Evolutionary conservation across 2,888 invertebrate genomes (phyloP).

Genomic region (Arrhopalites spinosus): DNA sequence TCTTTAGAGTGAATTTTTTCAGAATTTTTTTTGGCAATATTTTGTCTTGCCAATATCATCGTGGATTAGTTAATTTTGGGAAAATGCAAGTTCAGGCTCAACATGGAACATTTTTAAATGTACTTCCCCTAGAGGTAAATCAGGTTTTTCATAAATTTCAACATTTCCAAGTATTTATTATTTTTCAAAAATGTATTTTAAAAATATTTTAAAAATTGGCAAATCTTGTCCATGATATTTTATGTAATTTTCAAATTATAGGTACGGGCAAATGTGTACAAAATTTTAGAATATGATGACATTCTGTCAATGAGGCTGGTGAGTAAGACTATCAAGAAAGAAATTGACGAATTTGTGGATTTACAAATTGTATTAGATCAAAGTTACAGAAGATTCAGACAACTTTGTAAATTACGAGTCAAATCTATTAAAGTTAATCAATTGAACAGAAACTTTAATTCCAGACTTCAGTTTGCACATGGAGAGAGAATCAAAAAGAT

Average conservation of each 20-base stretch:
- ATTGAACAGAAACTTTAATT: slow-evolving; percentile 34
- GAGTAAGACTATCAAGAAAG: slow-evolving; percentile 39
- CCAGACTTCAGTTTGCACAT: slow-evolving; percentile 19
- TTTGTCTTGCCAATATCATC: too few species aligned
- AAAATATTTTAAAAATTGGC: neutral
- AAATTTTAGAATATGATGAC: slow-evolving; percentile 37
- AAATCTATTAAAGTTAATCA: slow-evolving; percentile 41
- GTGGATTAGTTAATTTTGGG: too few species aligned
- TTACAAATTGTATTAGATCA: slow-evolving; percentile 49
- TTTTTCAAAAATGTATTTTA: neutral
- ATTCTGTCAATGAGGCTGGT: slow-evolving; percentile 40
- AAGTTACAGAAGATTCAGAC: slow-evolving; percentile 38
- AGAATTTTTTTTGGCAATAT: too few species aligned
- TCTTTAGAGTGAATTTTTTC: too few species aligned
- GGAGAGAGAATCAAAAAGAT: slow-evolving; percentile 45
- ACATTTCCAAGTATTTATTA: neutral
- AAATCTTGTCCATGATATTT: neutral
- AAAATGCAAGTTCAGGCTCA: too few species aligned
- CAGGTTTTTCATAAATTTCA: neutral
- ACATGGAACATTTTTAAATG: neutral
- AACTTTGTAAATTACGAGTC: slow-evolving; percentile 40
- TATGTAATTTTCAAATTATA: slow-evolving; percentile 6
- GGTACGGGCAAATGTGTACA: slow-evolving; percentile 46
- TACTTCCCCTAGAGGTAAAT: neutral
- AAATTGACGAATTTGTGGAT: slow-evolving; percentile 48